Base-by-base conservation (phyloP, 2,797 vertebrate genomes). In the Protonibea diacanthus region DNA sequence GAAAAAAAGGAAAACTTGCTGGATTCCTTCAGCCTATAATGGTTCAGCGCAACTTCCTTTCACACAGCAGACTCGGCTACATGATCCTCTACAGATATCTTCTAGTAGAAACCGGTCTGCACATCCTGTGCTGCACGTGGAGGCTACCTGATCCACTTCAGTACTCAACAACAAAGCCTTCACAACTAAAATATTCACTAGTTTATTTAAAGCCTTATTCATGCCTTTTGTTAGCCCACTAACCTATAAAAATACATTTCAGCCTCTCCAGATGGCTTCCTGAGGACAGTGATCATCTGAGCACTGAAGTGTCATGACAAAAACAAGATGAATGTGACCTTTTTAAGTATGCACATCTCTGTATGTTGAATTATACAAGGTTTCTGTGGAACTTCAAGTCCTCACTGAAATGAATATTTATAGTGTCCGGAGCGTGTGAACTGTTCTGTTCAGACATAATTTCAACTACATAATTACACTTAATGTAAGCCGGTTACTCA, bases 171-270 rank as follows among this genome's bases (percentile, higher is more conserved):
- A 55, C 75, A 75, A 71, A 74, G 59, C 65, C 62, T 63, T 2
- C 20, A 70, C 64, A 69, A 47, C 88, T 90, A 6, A 88, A 90
- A 88, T 85, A 90, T 90, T 92, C 75, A 90, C 47, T 4, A 38
- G 57, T 58, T 58, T 56, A 20, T 76, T 78, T 65, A 64, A 85
- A 68, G 62, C 9, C 0, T 66, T 60, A 27, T 70, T 75, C 55
- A 8, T 38, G 25, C 59, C 61, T 74, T 80, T 86, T 76, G 68
- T 82, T 87, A 17, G 65, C 58, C 82, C 52, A 75, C 76, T 87
- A 77, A 84, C 80, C 69, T 82, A 66, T 53, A 81, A 79, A 76
- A 56, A 2, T 25, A 33, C n/a, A 33, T 17, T 66, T 72, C 38
- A 72, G 47, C 18, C 47, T 25, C 33, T 78, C 49, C 51, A 72